These are phyloP conservation scores for Siniperca scherzeri DNA, from an alignment of 2,797 vertebrate genomes.

Conservation along the genomic window DNA sequence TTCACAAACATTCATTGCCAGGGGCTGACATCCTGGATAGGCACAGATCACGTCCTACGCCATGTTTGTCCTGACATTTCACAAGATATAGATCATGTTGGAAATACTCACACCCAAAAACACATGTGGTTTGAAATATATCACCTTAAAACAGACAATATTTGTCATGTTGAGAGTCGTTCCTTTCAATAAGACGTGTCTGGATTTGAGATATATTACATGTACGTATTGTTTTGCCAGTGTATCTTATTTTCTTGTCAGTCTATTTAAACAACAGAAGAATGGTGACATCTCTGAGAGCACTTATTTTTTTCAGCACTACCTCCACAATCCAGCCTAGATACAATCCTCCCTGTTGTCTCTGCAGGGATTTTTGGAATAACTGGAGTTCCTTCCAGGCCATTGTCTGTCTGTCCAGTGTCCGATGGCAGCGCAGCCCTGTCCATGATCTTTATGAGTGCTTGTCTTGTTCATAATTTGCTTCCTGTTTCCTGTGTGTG, in stretches of 20 bases:
- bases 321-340: background rate
- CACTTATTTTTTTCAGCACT: background rate
- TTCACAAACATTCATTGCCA: slow-evolving; percentile 60
- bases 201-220: slow-evolving; percentile 20
- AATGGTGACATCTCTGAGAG: background rate
- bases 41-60: slow-evolving; percentile 49
- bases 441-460: slow-evolving; percentile 47
- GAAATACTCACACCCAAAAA: slow-evolving; percentile 50
- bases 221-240: background rate
- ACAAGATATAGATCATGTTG: slow-evolving; percentile 52
- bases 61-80: slow-evolving; percentile 62
- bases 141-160: slow-evolving; percentile 26
- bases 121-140: slow-evolving; percentile 55
- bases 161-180: slow-evolving; percentile 8
- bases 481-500: slow-evolving; percentile 9
- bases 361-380: slow-evolving; percentile 65
- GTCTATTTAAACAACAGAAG: slow-evolving; percentile 4
- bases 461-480: slow-evolving; percentile 54
- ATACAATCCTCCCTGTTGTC: slow-evolving; percentile 55
- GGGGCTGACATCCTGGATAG: slow-evolving; percentile 46
- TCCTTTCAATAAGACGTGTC: slow-evolving; percentile 1
- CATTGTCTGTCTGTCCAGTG: slow-evolving; percentile 44
- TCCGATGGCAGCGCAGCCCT: slow-evolving; percentile 22
- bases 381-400: slow-evolving; percentile 65
- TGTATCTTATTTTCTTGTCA: slow-evolving; percentile 1